phyloP scores from a whole-genome alignment of 2,113 vertebrate species.

The Stercorarius parasiticus region DNA sequence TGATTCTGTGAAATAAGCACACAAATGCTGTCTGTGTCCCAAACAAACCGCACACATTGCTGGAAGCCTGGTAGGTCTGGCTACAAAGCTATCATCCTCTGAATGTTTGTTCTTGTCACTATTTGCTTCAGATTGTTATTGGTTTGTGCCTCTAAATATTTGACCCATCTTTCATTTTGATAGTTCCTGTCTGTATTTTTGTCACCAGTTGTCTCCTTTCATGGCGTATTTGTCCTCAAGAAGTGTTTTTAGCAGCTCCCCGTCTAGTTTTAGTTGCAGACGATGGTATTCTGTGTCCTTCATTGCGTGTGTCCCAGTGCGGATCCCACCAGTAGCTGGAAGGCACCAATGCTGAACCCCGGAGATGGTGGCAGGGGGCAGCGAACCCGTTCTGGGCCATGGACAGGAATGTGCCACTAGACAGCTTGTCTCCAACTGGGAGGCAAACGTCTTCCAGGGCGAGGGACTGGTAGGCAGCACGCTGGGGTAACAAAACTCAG shows the following conservation, averaged over 20 bases:
- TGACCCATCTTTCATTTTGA: background rate
- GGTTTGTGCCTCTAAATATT: background rate
- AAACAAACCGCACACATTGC: accelerated
- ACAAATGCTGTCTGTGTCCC: background rate
- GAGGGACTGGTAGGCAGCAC: background rate
- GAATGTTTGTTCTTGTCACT: background rate
- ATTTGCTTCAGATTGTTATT: background rate
- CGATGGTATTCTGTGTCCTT: background rate
- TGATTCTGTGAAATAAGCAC: background rate
- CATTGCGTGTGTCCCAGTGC: accelerated
- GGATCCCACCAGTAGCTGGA: background rate
- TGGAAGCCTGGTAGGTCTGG: background rate
- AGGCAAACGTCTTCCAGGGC: too few species aligned
- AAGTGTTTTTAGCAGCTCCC: background rate
- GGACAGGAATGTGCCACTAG: accelerated
- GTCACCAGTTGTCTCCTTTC: background rate
- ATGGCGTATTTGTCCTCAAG: background rate
- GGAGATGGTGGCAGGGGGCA: background rate
- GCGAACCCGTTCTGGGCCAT: accelerated
- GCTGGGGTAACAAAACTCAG: background rate
- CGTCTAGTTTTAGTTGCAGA: accelerated
- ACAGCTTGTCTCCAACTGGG: background rate
- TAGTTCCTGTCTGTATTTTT: background rate
- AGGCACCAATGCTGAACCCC: background rate
- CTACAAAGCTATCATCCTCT: accelerated